Base-by-base conservation (phyloP, 2,797 vertebrate genomes). In the Erethizon dorsatum region DNA sequence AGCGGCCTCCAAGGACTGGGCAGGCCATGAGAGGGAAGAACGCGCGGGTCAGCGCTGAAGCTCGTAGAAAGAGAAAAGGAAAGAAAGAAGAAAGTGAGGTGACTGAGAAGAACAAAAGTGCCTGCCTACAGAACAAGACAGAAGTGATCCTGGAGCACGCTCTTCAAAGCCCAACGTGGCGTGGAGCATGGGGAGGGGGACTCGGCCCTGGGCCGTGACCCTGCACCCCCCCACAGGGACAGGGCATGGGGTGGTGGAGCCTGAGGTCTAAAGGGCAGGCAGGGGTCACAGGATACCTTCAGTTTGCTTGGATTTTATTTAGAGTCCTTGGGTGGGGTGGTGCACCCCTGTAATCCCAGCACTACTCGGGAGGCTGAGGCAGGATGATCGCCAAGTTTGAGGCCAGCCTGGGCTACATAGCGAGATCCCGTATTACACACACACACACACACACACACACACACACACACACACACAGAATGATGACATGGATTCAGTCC, bases 41-140 rank as follows among this genome's bases (percentile, higher is more conserved):
- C 94, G 54, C 77, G 84, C 88, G 50, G 94, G 92, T 83, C 91
- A 18, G 92, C 71, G 17, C 84, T 87, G 82, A 90, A 92, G 77
- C 96, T 91, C 94, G 57, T 78, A 67, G 93, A 88, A 89, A 57
- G n/a, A 61, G 56, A 83, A 37, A 56, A n/a, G 6, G 33, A 33
- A 65, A 52, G 14, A 54, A n/a, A 18, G 33, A 22, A 24, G 28
- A 86, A 57, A 65, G n/a, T 26, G 45, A 83, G 86, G 89, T 89
- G 96, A 93, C 78, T 41, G 87, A 41, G 95, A 94, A 88, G 96
- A 96, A 89, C 96, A 96, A 91, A 88, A 95, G 82, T 20, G 71
- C 88, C 50, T 83, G 84, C 73, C 91, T 75, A 83, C 79, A 63
- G 88, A 92, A 89, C 56, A 63, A 91, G 59, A 41, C 61, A 78